Conservation (phyloP, 2,888 invertebrate species). For the Kuschelorhynchus macadamiae region DNA sequence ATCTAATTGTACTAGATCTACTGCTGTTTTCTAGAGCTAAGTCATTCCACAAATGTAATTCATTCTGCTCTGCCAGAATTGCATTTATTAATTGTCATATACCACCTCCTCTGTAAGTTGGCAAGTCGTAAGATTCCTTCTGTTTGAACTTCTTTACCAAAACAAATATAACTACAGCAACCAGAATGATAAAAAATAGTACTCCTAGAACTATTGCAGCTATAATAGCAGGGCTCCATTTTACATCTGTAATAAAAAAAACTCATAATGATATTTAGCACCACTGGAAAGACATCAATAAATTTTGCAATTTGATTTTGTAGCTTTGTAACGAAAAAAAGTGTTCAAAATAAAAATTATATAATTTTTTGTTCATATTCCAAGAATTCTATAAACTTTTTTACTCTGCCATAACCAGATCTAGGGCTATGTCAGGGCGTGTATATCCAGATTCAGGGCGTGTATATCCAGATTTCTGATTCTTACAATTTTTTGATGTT, state of each 20-base stretch:
- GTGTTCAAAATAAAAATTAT: too few relatives aligned
- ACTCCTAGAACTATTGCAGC: constrained; percentile 80
- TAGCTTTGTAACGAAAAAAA: too few relatives aligned
- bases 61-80: constrained; percentile 54
- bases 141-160: constrained; percentile 75
- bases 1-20: constrained; percentile 11
- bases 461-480: too few relatives aligned
- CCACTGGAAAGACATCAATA: too few relatives aligned
- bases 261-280: too few relatives aligned
- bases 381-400: too few relatives aligned
- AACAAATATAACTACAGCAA: constrained; percentile 73
- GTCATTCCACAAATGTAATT: constrained; percentile 39
- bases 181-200: constrained; percentile 73
- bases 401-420: too few relatives aligned
- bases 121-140: constrained; percentile 72
- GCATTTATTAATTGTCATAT: constrained; percentile 56
- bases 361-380: too few relatives aligned
- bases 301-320: too few relatives aligned
- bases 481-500: too few relatives aligned
- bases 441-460: too few relatives aligned
- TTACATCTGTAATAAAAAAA: constrained; percentile 59
- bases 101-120: constrained; percentile 69
- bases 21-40: constrained; percentile 18
- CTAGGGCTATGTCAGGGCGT: too few relatives aligned
- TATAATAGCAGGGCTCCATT: constrained; percentile 69